A percentile compares a stretch with the other conserved stretches of the same genome.
phyloP scores from a whole-genome alignment of 2,888 invertebrate species.

The Nomada lathburiana region DNA sequence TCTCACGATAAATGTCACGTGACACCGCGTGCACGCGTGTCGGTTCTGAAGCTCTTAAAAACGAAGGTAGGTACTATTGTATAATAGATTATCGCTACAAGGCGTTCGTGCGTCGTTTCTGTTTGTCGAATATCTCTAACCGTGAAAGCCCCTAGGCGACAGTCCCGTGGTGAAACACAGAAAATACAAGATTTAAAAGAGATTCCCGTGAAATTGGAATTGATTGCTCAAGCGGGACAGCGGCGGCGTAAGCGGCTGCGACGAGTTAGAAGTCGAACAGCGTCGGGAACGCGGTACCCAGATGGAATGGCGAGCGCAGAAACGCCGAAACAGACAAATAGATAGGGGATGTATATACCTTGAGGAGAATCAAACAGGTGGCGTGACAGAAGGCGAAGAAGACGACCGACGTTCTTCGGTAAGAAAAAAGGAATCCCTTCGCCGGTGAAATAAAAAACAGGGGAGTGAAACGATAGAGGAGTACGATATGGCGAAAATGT shows the following conservation, averaged over 20 bases:
- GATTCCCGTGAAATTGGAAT: slow-evolving; percentile 71
- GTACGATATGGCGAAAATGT: slow-evolving; percentile 50
- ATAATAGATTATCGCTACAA: not conserved
- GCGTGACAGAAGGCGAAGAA: slow-evolving; percentile 58
- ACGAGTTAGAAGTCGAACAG: slow-evolving; percentile 49
- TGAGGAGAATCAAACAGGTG: slow-evolving; percentile 78
- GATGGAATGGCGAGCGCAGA: slow-evolving; percentile 19
- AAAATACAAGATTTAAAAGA: slow-evolving; percentile 73
- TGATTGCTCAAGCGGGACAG: slow-evolving; percentile 67
- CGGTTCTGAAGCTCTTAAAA: not conserved
- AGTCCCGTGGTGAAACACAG: slow-evolving; percentile 34
- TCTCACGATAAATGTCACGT: no score
- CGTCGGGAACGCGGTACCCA: slow-evolving; percentile 36
- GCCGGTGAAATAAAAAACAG: not conserved
- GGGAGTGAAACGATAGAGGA: slow-evolving; percentile 11
- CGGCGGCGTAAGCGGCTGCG: slow-evolving; percentile 14
- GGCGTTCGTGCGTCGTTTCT: not conserved
- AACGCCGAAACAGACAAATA: slow-evolving; percentile 76
- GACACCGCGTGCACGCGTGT: no score
- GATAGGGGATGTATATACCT: slow-evolving; percentile 55
- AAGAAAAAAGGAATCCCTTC: not conserved
- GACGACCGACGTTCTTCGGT: slow-evolving; percentile 9
- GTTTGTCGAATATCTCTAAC: slow-evolving; percentile 7
- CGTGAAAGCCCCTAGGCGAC: slow-evolving; percentile 9
- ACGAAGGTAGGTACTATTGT: no score